phyloP scores from a whole-genome alignment of 2,797 vertebrate genomes.

The Danio jaintianensis region DNA sequence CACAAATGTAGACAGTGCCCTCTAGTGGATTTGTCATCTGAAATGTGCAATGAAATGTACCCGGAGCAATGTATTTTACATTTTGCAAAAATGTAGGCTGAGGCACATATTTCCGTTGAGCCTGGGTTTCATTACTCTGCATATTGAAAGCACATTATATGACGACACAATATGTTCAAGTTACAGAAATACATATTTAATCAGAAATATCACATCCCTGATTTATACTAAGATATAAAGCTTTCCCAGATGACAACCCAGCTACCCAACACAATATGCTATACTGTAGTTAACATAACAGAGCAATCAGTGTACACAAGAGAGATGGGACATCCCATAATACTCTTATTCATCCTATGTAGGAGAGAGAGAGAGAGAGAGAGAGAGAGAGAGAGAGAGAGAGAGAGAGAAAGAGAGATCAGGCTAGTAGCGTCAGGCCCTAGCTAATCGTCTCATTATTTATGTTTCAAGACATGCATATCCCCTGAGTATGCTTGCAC shows the following conservation, averaged over 20 bases:
- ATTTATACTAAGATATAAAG: not conserved
- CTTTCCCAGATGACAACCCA: not conserved
- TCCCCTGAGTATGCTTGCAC: slow-evolving; percentile 61
- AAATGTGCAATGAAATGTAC: too few species aligned
- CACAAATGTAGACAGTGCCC: too few species aligned
- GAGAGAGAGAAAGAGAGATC: slow-evolving; percentile 35
- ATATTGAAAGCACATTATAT: too few species aligned
- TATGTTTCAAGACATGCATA: slow-evolving; percentile 63
- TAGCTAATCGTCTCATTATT: slow-evolving; percentile 66
- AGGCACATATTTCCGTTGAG: too few species aligned
- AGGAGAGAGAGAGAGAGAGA: slow-evolving; percentile 39
- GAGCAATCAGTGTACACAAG: not conserved
- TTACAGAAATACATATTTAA: too few species aligned
- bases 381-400: slow-evolving; percentile 23
- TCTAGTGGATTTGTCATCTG: too few species aligned
- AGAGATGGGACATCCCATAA: not conserved
- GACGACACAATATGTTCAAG: too few species aligned
- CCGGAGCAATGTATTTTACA: too few species aligned
- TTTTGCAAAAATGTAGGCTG: too few species aligned
- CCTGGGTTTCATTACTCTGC: too few species aligned
- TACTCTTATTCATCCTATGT: slow-evolving; percentile 11
- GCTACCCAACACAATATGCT: not conserved
- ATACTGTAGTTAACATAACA: not conserved
- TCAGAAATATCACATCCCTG: too few species aligned
- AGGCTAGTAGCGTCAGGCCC: slow-evolving; percentile 56